Evolutionary conservation across 2,797 vertebrate genomes (phyloP).

Genomic region (Pyrocephalus nanus): DNA sequence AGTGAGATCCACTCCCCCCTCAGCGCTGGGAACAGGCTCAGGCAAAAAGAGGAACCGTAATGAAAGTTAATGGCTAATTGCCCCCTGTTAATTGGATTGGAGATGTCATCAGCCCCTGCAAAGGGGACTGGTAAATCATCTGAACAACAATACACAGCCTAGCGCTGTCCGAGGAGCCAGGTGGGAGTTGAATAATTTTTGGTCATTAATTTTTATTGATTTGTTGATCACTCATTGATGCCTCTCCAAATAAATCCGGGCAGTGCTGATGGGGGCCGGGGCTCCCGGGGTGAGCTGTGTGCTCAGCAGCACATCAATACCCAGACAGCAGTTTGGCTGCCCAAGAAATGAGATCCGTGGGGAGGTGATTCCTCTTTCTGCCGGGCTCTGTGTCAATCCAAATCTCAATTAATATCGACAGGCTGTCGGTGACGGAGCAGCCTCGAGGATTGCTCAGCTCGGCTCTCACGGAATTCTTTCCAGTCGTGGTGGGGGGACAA

Average conservation of each 20-base stretch:
- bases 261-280: background rate
- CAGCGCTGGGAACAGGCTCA: background rate
- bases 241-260: background rate
- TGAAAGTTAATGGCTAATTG: constrained; percentile 65
- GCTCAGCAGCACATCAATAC: background rate
- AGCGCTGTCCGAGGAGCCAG: background rate
- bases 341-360: background rate
- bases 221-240: background rate
- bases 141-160: background rate
- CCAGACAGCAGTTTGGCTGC: background rate
- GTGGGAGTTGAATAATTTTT: background rate
- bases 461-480: background rate
- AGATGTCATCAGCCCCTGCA: constrained; percentile 11
- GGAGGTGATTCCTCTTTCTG: background rate
- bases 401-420: background rate
- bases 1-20: background rate
- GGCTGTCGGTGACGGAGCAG: background rate
- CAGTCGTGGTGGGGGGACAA: background rate
- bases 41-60: background rate
- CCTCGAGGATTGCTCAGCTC: background rate
- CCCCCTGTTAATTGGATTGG: constrained; percentile 41
- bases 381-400: background rate
- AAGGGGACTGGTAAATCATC: constrained; percentile 11
- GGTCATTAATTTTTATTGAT: constrained; percentile 45
- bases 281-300: background rate